Base-by-base conservation (phyloP, 1,140 invertebrate species). In the Nasonia giraulti region DNA sequence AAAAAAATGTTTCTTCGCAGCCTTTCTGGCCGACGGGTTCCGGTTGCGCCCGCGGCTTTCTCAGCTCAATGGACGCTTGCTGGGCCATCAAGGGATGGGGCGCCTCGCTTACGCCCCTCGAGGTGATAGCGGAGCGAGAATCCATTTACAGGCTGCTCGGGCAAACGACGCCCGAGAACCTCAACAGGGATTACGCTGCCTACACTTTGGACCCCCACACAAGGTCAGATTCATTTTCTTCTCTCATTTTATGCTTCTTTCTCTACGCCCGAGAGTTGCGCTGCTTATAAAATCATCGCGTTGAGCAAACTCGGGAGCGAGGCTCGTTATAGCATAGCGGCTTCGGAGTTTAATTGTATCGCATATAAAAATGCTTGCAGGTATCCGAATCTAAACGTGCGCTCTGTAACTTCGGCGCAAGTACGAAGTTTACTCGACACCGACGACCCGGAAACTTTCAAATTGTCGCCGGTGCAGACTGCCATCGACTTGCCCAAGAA, bases 11-110 rank as follows among this genome's bases (percentile, higher is more conserved):
- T 50, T 33, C 75, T 68, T 94, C 94, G 33, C 90, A 97, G 95
- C 98, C 98, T 0, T 99, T 99, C 92, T 99, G 99, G 99, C 98
- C 99, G 4, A 99, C 98, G 0, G 98, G 99, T 0, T 99, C 98
- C 37, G 99, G 99, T 6, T 99, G 98, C 94, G 99, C 98, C 0
- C 94, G 99, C 77, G 99, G 99, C 40, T 99, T 99, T 92, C 93
- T 99, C 0, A 98, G 98, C 74, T 98, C 97, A 4, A 95, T 99
- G 90, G 99, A 99, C 94, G 97, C 98, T 0, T 98, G 98, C 50
- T 99, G 99, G 98, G 97, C 98, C 87, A 96, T 99, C 69, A 95
- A 97, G 87, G 94, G 95, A 50, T 99, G 97, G 97, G 96, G 96
- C 0, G 94, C 95, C 75, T 90, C 92, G 2, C 91, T 94, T 44